A percentile compares a stretch with the other conserved stretches of the same genome.
These are phyloP conservation scores for Cisticola juncidis DNA, from an alignment of 2,113 vertebrate genomes.

Conservation along the genomic window DNA sequence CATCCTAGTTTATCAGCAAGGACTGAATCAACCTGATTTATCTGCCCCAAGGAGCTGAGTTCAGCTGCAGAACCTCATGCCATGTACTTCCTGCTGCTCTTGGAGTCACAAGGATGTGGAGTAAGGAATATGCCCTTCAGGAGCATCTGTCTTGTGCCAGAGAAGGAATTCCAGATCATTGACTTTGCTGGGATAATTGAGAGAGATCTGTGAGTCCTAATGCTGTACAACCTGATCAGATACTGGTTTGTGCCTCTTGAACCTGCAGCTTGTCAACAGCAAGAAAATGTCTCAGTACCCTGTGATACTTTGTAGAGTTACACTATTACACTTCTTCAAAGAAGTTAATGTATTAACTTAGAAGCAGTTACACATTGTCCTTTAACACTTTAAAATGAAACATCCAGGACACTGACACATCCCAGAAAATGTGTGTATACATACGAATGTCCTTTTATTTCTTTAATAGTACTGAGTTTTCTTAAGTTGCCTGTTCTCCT, in stretches of 20 bases:
- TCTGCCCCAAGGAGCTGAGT: neutral
- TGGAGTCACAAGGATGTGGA: fast-evolving
- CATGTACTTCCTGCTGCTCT: neutral
- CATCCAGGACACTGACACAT: neutral
- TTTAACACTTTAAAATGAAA: neutral
- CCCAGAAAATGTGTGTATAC: neutral
- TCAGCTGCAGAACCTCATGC: neutral
- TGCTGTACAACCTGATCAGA: neutral
- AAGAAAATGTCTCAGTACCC: neutral
- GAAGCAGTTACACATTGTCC: neutral
- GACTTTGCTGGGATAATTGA: neutral
- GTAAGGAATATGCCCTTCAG: neutral
- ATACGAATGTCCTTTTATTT: neutral
- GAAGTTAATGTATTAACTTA: neutral
- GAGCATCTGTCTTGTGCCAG: neutral
- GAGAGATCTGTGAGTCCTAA: neutral
- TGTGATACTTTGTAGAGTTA: neutral
- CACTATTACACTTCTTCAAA: neutral
- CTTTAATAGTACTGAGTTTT: neutral
- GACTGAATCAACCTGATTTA: neutral
- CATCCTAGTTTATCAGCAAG: neutral
- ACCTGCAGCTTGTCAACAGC: neutral
- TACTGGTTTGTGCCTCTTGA: neutral
- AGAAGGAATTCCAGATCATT: neutral
- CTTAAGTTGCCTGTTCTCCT: neutral